Base-by-base conservation (phyloP, 1,140 invertebrate genomes). In the Micrasema longulum region DNA sequence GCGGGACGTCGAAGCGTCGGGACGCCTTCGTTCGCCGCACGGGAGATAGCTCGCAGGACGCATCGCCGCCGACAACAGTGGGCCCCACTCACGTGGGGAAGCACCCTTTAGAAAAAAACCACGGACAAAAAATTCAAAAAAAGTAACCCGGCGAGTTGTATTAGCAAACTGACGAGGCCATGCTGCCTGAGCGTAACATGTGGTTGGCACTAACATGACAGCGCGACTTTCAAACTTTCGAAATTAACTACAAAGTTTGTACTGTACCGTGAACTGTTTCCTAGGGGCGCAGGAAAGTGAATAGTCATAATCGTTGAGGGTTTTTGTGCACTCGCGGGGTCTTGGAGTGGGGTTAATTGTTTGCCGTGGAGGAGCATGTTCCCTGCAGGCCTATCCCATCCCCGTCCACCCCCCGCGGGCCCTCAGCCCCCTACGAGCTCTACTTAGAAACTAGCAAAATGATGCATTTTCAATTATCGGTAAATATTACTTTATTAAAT, bases 1-100 rank as follows among this genome's bases (percentile, higher is more conserved):
- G 72, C 72, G 72, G 64, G 67, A 53, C 72, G 67, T 52, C 72
- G 67, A 16, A 62, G 67, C 53, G 72, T 31, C 45, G 48, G 52
- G 72, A 57, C 62, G 72, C 31, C 57, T 35, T 45, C 60, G 66
- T 57, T 23, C 63, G 36, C 71, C 62, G 16, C 31, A 50, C 38
- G 16, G 12, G 12, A 26, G 16, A 20, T 63, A 48, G 70, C 64
- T 22, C 52, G 55, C 26, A 22, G 36, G 63, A 50, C 63, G 63
- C 63, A 48, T 14, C 26, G 47, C 12, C 43, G 18, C 63, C 52
- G 16, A 43, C 16, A 36, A 36, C 20, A 53, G 23, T 43, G 65
- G 36, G 47, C 65, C 65, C 50, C 62, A 31, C 41, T 26, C 11
- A 12, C 11, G 65, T 52, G 50, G 65, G 52, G 65, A 52, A 68